Percentiles rank a stretch among this genome's conserved stretches.
phyloP scores from a whole-genome alignment of 2,797 vertebrate genomes.

The Martes flavigula region DNA sequence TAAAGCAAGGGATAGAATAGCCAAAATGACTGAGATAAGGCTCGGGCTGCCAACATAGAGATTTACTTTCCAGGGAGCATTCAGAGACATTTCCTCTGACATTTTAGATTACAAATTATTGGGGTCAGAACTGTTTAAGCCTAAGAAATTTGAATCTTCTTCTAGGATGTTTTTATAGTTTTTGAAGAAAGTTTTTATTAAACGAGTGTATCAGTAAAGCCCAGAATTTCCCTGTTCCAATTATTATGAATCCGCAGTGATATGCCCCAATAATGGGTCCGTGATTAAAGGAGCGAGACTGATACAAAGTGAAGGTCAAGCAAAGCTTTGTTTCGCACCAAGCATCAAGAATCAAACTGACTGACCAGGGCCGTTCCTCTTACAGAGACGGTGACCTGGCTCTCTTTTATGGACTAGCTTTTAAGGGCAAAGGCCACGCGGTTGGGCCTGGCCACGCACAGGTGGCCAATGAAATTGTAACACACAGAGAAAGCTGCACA shows the following conservation, averaged over 20 bases:
- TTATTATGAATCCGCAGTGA: neutral
- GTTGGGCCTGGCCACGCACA: too few relatives aligned
- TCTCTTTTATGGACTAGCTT: too few relatives aligned
- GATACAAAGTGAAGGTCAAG: too few relatives aligned
- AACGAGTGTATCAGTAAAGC: neutral
- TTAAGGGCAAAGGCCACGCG: too few relatives aligned
- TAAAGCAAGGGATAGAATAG: neutral
- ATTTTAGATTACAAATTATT: neutral
- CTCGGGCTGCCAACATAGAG: neutral
- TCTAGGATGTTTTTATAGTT: neutral
- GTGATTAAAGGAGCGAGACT: too few relatives aligned
- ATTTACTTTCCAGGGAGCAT: neutral
- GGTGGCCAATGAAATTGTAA: too few relatives aligned
- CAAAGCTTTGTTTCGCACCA: too few relatives aligned
- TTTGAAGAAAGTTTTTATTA: neutral
- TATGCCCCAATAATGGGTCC: too few relatives aligned
- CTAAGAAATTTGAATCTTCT: neutral
- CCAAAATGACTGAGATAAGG: neutral
- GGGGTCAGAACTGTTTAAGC: neutral
- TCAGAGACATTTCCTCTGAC: neutral
- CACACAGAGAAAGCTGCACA: too few relatives aligned
- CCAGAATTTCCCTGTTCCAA: neutral
- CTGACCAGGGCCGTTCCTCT: too few relatives aligned
- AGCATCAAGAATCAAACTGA: too few relatives aligned
- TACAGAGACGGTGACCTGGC: too few relatives aligned